Evolutionary conservation across 92 coral and sea anemone species (phyloP).

Genomic region (Muricea muricata): DNA sequence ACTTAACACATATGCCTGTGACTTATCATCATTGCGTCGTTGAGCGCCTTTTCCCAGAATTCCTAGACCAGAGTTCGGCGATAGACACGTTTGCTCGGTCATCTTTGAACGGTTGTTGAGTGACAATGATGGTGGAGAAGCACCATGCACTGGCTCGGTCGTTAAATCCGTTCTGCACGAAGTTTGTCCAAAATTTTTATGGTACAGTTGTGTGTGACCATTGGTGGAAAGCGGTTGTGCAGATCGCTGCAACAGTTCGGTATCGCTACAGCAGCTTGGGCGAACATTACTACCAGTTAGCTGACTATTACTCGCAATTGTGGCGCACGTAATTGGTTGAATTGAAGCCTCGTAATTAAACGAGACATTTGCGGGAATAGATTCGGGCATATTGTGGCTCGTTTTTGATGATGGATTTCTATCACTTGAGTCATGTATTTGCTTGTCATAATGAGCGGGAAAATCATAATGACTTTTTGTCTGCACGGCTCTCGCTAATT

Average conservation of each 20-base stretch:
- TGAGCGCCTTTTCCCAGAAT: not conserved
- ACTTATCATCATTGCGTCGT: not conserved
- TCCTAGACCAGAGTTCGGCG: not conserved
- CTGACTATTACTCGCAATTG: no score
- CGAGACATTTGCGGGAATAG: not conserved
- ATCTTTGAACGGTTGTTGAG: not conserved
- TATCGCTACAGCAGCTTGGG: no score
- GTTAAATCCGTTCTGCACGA: not conserved
- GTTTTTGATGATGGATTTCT: not conserved
- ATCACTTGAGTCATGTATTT: not conserved
- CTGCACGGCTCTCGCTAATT: not conserved
- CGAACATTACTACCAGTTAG: no score
- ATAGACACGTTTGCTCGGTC: not conserved
- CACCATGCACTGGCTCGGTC: not conserved
- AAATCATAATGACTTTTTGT: not conserved
- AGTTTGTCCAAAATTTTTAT: not conserved
- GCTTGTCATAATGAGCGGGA: not conserved
- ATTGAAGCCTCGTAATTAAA: not conserved
- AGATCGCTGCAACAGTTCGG: not conserved
- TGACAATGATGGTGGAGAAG: not conserved
- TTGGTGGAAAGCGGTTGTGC: not conserved
- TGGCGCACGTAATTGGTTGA: no score
- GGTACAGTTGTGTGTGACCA: not conserved
- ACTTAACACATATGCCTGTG: not conserved
- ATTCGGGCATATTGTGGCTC: not conserved